These are phyloP conservation scores for Crax fasciolata DNA, from an alignment of 2,797 vertebrate species.

Conservation along the genomic window DNA sequence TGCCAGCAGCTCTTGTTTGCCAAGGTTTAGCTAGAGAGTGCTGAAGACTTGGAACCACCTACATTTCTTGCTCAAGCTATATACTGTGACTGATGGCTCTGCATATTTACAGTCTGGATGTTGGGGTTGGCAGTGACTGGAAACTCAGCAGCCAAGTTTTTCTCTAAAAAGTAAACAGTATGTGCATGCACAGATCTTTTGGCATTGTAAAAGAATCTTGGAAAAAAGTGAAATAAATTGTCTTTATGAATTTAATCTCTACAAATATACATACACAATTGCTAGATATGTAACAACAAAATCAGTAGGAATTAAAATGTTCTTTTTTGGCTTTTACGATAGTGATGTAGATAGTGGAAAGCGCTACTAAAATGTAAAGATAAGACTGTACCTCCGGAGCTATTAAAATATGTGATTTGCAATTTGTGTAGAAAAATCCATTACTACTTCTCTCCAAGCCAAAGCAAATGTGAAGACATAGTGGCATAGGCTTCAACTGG, in stretches of 20 bases:
- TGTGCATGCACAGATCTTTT: slow-evolving; percentile 16
- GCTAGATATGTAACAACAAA: not conserved
- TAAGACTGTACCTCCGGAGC: accelerated
- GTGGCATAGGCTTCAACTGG: not conserved
- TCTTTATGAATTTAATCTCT: not conserved
- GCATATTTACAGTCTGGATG: slow-evolving; percentile 34
- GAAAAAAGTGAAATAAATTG: not conserved
- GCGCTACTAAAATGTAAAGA: not conserved
- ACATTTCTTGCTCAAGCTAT: slow-evolving; percentile 50
- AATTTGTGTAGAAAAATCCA: accelerated
- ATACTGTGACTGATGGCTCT: slow-evolving; percentile 37
- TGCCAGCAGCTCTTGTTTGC: slow-evolving; percentile 64
- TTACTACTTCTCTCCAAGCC: not conserved
- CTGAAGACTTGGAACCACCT: slow-evolving; percentile 62
- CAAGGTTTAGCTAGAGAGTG: slow-evolving; percentile 57
- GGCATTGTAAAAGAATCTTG: slow-evolving; percentile 11
- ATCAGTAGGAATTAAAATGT: not conserved
- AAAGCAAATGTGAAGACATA: not conserved
- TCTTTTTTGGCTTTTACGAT: not conserved
- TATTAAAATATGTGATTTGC: not conserved
- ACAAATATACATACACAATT: not conserved
- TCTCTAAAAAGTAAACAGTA: slow-evolving; percentile 51
- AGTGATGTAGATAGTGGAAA: not conserved
- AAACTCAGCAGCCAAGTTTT: slow-evolving; percentile 45
- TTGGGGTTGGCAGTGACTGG: slow-evolving; percentile 46